These are phyloP conservation scores for Drosophila repletoides DNA, from an alignment of 1,140 invertebrate species.

Conservation along the genomic window DNA sequence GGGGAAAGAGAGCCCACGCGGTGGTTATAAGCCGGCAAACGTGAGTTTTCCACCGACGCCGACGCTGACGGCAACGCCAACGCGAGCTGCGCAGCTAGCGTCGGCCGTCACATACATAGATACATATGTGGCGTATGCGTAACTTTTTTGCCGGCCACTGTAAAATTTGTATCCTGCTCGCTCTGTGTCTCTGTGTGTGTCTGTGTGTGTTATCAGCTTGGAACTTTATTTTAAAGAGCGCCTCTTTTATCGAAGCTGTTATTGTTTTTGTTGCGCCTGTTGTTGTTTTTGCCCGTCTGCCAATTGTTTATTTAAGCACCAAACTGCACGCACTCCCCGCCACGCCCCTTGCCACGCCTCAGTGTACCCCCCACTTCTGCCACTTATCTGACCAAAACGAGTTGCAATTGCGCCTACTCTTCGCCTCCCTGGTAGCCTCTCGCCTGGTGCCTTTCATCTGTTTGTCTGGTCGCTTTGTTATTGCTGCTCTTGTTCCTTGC, in stretches of 20 bases:
- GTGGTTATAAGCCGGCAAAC: conserved; percentile 34
- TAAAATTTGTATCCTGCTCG: background rate
- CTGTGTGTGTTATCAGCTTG: conserved; percentile 48
- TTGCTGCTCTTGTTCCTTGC: conserved; percentile 46
- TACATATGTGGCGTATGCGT: conserved; percentile 65
- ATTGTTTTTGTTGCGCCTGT: conserved; percentile 21
- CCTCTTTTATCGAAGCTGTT: conserved; percentile 22
- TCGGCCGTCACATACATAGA: background rate
- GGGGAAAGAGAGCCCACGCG: background rate
- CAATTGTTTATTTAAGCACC: conserved; percentile 76
- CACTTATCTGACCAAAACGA: conserved; percentile 6
- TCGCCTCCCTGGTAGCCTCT: background rate
- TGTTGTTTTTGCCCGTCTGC: conserved; percentile 32
- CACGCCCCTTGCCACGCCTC: background rate
- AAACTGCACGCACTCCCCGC: conserved; percentile 42
- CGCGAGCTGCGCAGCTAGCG: background rate
- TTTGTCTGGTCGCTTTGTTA: conserved; percentile 34
- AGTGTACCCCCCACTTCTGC: conserved; percentile 17
- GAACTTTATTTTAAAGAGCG: conserved; percentile 69
- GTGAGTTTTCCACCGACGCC: conserved; percentile 7
- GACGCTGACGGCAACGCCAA: conserved; percentile 15
- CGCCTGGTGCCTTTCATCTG: conserved; percentile 62
- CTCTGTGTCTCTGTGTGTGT: background rate
- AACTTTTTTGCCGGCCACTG: conserved; percentile 54
- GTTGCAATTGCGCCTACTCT: background rate